Base-by-base conservation (phyloP, 2,797 vertebrate species). In the Hoplostethus atlanticus region DNA sequence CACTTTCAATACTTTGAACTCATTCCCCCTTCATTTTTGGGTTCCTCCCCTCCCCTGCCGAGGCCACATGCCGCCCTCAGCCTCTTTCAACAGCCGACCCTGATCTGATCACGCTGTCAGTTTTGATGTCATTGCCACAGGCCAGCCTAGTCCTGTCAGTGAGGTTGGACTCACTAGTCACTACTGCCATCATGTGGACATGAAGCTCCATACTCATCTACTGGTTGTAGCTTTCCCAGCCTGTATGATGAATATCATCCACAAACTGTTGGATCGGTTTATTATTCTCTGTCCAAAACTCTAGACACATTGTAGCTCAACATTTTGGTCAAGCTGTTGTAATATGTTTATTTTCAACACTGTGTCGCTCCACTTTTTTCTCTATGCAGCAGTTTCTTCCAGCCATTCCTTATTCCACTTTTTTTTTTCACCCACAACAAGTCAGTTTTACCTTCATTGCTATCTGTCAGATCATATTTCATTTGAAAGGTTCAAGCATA, bases 181-280 rank as follows among this genome's bases (percentile, higher is more conserved):
- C 63, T 84, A 4, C 88, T 84, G 88, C 87, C 91, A 73, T 52
- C 90, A 21, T 83, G 87, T 90, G 91, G 91, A 73, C 79, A 66
- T 3, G n/a, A 1, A 53, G 7, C 52, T 34, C 17, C 9, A 53
- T 13, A 0, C 16, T 15, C 8, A 5, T 0, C 4, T 6, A 34
- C 34, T 34, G 48, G 21, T 21, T 21, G 21, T 21, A 1, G 21
- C 21, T 21, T 21, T 21, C 21, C 21, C 21, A 21, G 21, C 21
- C 31, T 38, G 25, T 4, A 42, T 4, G n/a, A 36, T 13, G 15
- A n/a, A 15, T 31, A 50, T 53, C 12, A 31, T 1, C 25, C 40
- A 42, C 52, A 60, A 64, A 69, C 17, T 25, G 31, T 17, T 60
- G 21, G 42, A 53, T 16, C 8, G 0, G n/a, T 64, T 13, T 48